Evolutionary conservation across 2,888 invertebrate species (phyloP).

Genomic region (Odontocerum albicorne): DNA sequence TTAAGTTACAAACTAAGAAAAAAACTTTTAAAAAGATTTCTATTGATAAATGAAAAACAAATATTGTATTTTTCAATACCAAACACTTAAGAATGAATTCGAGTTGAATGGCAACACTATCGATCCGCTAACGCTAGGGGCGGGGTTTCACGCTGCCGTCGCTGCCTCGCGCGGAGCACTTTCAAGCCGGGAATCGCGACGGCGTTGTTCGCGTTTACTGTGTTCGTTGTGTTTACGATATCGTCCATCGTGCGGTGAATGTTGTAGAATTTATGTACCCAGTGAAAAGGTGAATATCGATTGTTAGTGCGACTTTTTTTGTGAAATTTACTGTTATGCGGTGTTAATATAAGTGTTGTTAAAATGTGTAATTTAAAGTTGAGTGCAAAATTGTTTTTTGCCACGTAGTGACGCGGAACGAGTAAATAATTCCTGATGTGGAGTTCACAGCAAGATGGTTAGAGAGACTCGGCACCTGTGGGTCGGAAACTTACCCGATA

Average conservation of each 20-base stretch:
- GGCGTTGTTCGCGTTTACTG: slow-evolving; percentile 23
- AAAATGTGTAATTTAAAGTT: slow-evolving; percentile 58
- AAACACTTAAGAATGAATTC: neutral
- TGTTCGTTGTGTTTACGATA: slow-evolving; percentile 26
- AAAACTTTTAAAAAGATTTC: neutral
- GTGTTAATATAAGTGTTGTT: slow-evolving; percentile 54
- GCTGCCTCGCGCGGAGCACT: slow-evolving; percentile 23
- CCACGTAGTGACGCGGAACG: slow-evolving; percentile 62
- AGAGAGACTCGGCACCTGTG: slow-evolving; percentile 99
- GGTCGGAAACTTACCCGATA: slow-evolving; percentile 99
- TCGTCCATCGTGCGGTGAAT: slow-evolving; percentile 19
- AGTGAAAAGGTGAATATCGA: slow-evolving; percentile 27
- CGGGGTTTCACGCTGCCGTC: slow-evolving; percentile 23
- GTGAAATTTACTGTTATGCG: slow-evolving; percentile 58
- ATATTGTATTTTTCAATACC: neutral
- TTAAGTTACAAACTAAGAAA: too few relatives aligned
- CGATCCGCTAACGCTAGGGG: slow-evolving; percentile 25
- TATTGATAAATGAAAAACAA: neutral
- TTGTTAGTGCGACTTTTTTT: slow-evolving; percentile 42
- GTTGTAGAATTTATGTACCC: slow-evolving; percentile 18
- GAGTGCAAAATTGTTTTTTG: slow-evolving; percentile 60
- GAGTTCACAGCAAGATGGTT: slow-evolving; percentile 98
- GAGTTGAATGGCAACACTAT: slow-evolving; percentile 24
- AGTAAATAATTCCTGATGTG: slow-evolving; percentile 78
- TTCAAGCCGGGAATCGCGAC: slow-evolving; percentile 30